Percentiles rank a stretch among this genome's conserved stretches.
These are phyloP conservation scores for Uria aalge DNA, from an alignment of 2,113 vertebrate genomes.

Conservation along the genomic window DNA sequence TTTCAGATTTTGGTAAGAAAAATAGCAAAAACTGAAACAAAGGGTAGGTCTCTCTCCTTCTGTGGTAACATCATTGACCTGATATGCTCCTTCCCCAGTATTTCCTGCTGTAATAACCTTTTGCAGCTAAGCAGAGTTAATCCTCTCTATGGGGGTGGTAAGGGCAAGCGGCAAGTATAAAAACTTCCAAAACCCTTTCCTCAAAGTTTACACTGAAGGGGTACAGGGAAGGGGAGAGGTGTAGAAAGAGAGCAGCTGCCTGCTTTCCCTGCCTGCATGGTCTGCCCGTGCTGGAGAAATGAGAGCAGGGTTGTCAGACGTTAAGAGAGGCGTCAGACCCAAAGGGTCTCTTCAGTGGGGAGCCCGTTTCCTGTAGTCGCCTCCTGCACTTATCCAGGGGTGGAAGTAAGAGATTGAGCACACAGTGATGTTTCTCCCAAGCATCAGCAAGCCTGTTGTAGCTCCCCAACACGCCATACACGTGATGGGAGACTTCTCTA, in stretches of 20 bases:
- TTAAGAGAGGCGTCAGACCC: background rate
- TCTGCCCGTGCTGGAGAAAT: background rate
- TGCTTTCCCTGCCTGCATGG: background rate
- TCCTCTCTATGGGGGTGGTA: background rate
- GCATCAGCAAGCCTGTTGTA: background rate
- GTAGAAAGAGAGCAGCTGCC: background rate
- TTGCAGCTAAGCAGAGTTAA: background rate
- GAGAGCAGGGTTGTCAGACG: background rate
- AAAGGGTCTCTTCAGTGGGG: background rate
- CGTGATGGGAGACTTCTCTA: background rate
- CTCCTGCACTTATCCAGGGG: background rate
- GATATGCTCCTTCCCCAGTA: background rate
- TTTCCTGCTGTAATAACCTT: background rate
- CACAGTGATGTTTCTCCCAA: background rate
- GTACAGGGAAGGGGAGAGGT: background rate
- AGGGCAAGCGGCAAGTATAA: background rate
- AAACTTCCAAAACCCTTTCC: background rate
- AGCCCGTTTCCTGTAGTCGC: background rate
- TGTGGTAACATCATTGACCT: background rate
- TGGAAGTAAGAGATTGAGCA: background rate
- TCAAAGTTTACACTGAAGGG: background rate
- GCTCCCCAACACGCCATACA: fast-evolving
- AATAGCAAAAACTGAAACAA: background rate
- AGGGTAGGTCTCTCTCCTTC: background rate
- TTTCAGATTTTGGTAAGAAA: background rate